Percentiles rank a stretch among this genome's conserved stretches.
These are phyloP conservation scores for Lithobius niger DNA, from an alignment of 1,140 invertebrate genomes.

Conservation along the genomic window DNA sequence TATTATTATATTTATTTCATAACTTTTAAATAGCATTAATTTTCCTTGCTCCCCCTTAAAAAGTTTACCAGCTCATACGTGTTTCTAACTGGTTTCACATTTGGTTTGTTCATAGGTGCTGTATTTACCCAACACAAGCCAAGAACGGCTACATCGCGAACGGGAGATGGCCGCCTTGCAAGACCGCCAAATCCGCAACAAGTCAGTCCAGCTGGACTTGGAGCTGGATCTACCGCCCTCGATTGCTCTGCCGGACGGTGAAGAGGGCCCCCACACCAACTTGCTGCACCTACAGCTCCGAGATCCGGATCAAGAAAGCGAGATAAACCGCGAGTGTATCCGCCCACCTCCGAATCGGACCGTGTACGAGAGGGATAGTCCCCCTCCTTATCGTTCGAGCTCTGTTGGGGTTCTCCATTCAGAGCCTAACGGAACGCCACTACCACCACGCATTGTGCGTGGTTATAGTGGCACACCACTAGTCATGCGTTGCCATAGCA, in stretches of 20 bases:
- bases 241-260: constrained; percentile 52
- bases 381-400: constrained; percentile 47
- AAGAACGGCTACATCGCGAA: constrained; percentile 37
- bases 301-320: constrained; percentile 47
- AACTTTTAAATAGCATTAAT: too few relatives aligned
- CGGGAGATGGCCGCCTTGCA: constrained; percentile 38
- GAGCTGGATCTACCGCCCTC: constrained; percentile 49
- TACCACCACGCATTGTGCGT: neutral
- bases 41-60: too few relatives aligned
- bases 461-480: constrained; percentile 10
- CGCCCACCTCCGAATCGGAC: constrained; percentile 55
- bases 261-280: constrained; percentile 47
- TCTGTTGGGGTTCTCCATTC: constrained; percentile 34
- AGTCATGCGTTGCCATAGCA: constrained; percentile 20
- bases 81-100: too few relatives aligned
- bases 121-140: constrained; percentile 32
- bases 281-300: constrained; percentile 45
- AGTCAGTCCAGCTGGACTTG: constrained; percentile 45
- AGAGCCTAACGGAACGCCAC: constrained; percentile 5
- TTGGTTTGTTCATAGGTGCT: constrained; percentile 41
- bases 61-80: too few relatives aligned
- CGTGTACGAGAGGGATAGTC: constrained; percentile 49
- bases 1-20: too few relatives aligned
- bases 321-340: constrained; percentile 53
- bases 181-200: constrained; percentile 42